Percentiles rank a stretch among this genome's conserved stretches.
Evolutionary conservation across 2,113 vertebrate species (phyloP).

Genomic region (Benitochromis conjunctus): DNA sequence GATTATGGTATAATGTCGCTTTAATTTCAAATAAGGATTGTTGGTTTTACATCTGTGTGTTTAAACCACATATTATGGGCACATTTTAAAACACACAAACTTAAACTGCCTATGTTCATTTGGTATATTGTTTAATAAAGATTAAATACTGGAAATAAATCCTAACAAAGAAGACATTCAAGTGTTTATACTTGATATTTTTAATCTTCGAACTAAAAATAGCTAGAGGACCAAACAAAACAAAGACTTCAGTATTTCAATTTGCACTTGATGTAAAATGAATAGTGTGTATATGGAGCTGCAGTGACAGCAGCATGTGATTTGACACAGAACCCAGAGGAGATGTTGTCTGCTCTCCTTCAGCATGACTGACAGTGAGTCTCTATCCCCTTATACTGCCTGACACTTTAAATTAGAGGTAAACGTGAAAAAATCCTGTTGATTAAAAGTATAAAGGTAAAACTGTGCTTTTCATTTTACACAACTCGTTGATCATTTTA

Average conservation of each 20-base stretch:
- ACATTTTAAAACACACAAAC: neutral
- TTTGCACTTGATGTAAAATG: neutral
- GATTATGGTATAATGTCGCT: no score
- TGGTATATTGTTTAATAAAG: neutral
- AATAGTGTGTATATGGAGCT: rapidly evolving
- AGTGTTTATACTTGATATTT: neutral
- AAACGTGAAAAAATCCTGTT: neutral
- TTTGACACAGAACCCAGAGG: neutral
- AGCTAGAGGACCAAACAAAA: neutral
- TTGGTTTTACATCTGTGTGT: neutral
- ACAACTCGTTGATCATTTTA: neutral
- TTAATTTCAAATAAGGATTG: no score
- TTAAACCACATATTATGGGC: neutral
- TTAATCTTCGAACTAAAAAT: neutral
- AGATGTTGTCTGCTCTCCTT: neutral
- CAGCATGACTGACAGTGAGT: neutral
- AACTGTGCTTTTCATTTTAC: neutral
- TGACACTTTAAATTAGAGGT: neutral
- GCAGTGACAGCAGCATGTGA: neutral
- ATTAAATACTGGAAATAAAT: neutral
- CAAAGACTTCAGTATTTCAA: neutral
- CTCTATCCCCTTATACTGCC: neutral
- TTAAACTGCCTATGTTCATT: rapidly evolving
- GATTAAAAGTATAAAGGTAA: neutral
- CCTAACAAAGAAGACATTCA: neutral